Evolutionary conservation across 2,888 invertebrate genomes (phyloP).

Genomic region (Galeruca laticollis): DNA sequence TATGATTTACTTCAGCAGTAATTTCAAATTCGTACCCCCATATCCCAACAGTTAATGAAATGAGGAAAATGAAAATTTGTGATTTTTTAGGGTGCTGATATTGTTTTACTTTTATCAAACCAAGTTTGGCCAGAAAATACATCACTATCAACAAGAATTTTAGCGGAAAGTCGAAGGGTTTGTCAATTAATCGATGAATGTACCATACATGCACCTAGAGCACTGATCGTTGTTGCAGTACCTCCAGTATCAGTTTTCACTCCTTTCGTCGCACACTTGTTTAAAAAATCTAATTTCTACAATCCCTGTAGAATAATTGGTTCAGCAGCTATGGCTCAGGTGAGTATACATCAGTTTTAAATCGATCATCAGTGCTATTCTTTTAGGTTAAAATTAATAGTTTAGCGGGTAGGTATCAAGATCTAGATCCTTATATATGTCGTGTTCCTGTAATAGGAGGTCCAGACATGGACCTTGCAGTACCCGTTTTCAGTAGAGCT

Average conservation of each 20-base stretch:
- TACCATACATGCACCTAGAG: slow-evolving; percentile 69
- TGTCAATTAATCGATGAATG: slow-evolving; percentile 66
- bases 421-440: slow-evolving; percentile 70
- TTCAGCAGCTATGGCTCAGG: slow-evolving; percentile 59
- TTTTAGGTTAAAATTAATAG: slow-evolving; percentile 71
- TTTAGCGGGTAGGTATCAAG: slow-evolving; percentile 72
- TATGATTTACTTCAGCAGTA: too few species aligned
- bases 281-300: slow-evolving; percentile 62
- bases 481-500: slow-evolving; percentile 75
- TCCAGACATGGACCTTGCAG: slow-evolving; percentile 73
- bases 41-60: too few species aligned
- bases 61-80: too few species aligned
- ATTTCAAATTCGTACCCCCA: too few species aligned
- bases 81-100: slow-evolving; percentile 59
- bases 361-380: neutral
- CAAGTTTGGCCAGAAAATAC: slow-evolving; percentile 44
- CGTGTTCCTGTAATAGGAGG: slow-evolving; percentile 76
- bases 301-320: slow-evolving; percentile 64
- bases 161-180: slow-evolving; percentile 58
- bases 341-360: slow-evolving; percentile 35
- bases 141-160: slow-evolving; percentile 53
- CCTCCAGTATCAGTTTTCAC: slow-evolving; percentile 71
- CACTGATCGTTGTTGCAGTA: slow-evolving; percentile 69
- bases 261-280: slow-evolving; percentile 68
- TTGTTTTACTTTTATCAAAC: slow-evolving; percentile 57